Evolutionary conservation across 2,113 vertebrate genomes (phyloP), one percentile per base, ranked within the genome.

Genomic region (Cepphus grylle): DNA sequence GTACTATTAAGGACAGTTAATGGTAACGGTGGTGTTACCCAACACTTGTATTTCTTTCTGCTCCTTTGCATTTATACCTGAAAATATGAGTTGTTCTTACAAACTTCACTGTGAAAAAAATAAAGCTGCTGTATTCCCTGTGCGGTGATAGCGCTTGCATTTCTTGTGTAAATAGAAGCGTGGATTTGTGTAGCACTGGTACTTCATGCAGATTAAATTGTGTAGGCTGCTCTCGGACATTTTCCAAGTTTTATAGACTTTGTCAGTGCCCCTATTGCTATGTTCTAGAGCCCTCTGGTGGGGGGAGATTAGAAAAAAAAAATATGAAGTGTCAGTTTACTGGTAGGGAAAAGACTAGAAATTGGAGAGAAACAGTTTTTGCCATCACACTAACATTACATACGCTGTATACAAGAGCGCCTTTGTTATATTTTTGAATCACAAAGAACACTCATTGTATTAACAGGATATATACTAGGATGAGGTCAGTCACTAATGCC

Each of bases 201-300:
- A 74, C 52, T 78, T 63, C 27, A 11, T 1, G 4, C 26, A 74
- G 21, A 52, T 52, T 73, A 80, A 79, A 70, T 86, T 47, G 11
- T 56, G 22, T 22, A 34, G 22, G 23, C 17, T 56, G 14, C 27
- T 91, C 21, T 90, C 40, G 25, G 59, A 27, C 52, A 34, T 78
- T 93, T 86, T 78, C 76, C 21, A 59, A 59, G 34, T 62, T 86
- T 59, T 45, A 50, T 3, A 73, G 42, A 4, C 40, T 65, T 87
- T 80, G 90, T 52, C 61, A 81, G 7, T 43, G 30, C 12, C 34
- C 12, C 11, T 79, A 1, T 12, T 84, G 76, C 77, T 92, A 22
- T 78, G 86, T 93, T 78, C 59, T 92, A 76, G 86, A 90, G 88
- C 94, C 92, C 92, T 90, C 96, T 97, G 66, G 80, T 95, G 95